Evolutionary conservation across 2,797 vertebrate species (phyloP).

Genomic region (Vespertilio murinus): DNA sequence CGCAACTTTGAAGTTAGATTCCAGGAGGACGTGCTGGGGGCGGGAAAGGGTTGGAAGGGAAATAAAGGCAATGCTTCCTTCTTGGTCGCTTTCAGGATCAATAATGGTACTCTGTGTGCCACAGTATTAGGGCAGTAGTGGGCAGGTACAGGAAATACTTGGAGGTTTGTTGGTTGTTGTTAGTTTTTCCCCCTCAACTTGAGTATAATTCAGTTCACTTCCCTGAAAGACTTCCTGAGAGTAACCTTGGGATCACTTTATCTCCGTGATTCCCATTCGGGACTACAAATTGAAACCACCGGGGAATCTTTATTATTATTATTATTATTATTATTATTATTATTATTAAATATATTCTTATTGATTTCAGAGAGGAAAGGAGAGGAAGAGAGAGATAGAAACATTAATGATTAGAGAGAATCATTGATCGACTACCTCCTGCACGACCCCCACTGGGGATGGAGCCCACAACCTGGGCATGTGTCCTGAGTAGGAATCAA

Average conservation of each 20-base stretch:
- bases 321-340: not conserved
- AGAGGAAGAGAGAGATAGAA: too few relatives aligned
- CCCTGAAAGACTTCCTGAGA: not conserved
- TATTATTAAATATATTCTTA: too few relatives aligned
- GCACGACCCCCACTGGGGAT: too few relatives aligned
- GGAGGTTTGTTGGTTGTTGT: too few relatives aligned
- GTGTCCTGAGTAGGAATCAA: too few relatives aligned
- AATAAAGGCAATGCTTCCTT: not conserved
- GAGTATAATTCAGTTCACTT: not conserved
- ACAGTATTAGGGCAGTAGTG: not conserved
- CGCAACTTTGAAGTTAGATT: not conserved
- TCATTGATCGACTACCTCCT: too few relatives aligned
- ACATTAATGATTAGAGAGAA: too few relatives aligned
- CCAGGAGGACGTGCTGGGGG: not conserved
- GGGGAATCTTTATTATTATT: not conserved
- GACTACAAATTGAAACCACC: not conserved
- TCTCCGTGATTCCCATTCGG: not conserved
- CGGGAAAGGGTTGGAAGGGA: not conserved
- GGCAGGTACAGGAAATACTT: not conserved
- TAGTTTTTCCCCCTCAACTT: not conserved
- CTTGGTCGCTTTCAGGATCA: not conserved
- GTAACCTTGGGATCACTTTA: not conserved
- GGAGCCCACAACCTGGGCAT: too few relatives aligned
- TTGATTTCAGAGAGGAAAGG: too few relatives aligned
- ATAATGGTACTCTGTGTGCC: not conserved